phyloP scores from a whole-genome alignment of 2,888 invertebrate species.

The Macrophya alboannulata region DNA sequence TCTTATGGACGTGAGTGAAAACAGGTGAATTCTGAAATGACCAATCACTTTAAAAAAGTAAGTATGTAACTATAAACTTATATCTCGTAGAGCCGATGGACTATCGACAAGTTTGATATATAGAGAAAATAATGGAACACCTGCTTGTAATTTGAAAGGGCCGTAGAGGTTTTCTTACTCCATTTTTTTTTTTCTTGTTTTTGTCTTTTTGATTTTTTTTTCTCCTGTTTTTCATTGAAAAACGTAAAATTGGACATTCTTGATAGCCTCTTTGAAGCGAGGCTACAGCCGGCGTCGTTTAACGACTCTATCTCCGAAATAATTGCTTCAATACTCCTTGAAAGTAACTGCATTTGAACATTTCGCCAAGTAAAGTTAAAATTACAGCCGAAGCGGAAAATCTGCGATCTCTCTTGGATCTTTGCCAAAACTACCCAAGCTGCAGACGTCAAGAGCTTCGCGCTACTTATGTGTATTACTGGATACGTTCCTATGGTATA shows the following conservation, averaged over 20 bases:
- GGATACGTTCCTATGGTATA: not conserved
- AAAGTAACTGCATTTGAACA: conserved; percentile 56
- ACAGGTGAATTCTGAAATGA: conserved; percentile 24
- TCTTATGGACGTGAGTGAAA: conserved; percentile 16
- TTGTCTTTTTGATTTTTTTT: no score
- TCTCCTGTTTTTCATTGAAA: not conserved
- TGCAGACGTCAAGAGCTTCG: conserved; percentile 53
- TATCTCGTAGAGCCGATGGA: conserved; percentile 12
- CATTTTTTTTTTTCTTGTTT: not conserved
- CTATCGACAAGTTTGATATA: conserved; percentile 40
- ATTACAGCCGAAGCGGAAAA: conserved; percentile 55
- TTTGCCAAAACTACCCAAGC: conserved; percentile 53
- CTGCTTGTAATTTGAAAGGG: conserved; percentile 27
- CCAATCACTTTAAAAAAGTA: conserved; percentile 24
- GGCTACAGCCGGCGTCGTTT: conserved; percentile 39
- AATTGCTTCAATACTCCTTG: conserved; percentile 52
- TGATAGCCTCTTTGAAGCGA: conserved; percentile 49
- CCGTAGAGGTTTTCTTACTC: not conserved
- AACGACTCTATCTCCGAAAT: conserved; percentile 50
- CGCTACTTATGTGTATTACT: conserved; percentile 27
- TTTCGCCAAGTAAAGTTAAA: conserved; percentile 54
- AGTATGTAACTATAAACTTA: not conserved
- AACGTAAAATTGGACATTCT: conserved; percentile 33
- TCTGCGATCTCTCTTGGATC: conserved; percentile 55
- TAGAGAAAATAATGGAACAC: conserved; percentile 27